A percentile compares a stretch with the other conserved stretches of the same genome.
Evolutionary conservation across 2,888 invertebrate genomes (phyloP).

Genomic region (Myopa testacea): DNA sequence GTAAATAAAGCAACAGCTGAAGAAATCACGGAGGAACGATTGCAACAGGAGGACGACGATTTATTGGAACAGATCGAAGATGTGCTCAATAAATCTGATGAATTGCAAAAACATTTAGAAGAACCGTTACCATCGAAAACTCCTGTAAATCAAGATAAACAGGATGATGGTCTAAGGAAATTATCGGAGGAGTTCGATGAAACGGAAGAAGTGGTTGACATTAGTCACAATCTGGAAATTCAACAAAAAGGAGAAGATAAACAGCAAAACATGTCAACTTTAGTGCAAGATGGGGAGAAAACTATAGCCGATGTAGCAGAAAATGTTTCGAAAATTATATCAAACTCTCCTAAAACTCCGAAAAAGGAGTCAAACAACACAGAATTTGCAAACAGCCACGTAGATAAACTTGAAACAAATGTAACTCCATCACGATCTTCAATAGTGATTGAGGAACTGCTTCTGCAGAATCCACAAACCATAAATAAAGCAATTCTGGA

Average conservation of each 20-base stretch:
- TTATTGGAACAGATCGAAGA: conserved; percentile 52
- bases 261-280: not conserved
- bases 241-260: not conserved
- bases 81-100: conserved; percentile 52
- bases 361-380: too few species aligned
- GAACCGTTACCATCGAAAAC: not conserved
- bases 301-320: too few species aligned
- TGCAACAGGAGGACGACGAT: conserved; percentile 23
- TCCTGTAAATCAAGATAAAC: not conserved
- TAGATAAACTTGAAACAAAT: too few species aligned
- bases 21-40: not conserved
- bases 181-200: not conserved
- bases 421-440: too few species aligned
- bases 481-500: too few species aligned
- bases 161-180: not conserved
- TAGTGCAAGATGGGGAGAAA: too few species aligned
- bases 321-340: too few species aligned
- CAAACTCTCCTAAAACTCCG: too few species aligned
- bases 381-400: too few species aligned
- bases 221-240: not conserved
- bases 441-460: too few species aligned
- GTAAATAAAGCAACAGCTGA: not conserved
- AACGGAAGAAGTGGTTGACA: not conserved
- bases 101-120: conserved; percentile 46
- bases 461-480: too few species aligned